Base-by-base conservation (phyloP, 2,888 invertebrate genomes). In the Tipula unca region DNA sequence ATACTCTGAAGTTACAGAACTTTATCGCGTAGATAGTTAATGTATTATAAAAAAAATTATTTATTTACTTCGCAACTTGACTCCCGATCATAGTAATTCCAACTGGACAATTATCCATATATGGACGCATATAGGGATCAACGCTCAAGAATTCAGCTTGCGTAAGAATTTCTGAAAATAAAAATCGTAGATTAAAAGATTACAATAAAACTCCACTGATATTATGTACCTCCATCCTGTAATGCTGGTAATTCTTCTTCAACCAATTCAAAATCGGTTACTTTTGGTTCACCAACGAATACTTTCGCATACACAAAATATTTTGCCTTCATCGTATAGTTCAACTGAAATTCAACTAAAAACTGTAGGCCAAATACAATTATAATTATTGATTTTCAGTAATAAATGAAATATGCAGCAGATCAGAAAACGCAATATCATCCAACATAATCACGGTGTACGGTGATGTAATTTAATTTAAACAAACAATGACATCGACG, bases 111-210 rank as follows among this genome's bases (percentile, higher is more conserved):
- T 90, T 90, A 85, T 91, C 91, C 89, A 92, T 91, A 87, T 93
- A 93, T 0, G 92, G 91, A 87, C 94, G 91, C 94, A 94, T 94
- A 86, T 94, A 95, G 0, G 95, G 95, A 89, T 95, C 95, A 29
- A 95, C 94, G 87, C 94, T 94, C 1, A 95, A 89, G 88, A 92
- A 95, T 88, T 94, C 92, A 1, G 95, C 95, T 91, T 95, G 92
- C 0, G 93, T 91, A 85, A 95, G 90, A 87, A 94, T 93, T 91
- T 94, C 94, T 94, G 89, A 86, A 84, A 82, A 32, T 82, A 10
- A 32, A 39, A 39, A 39, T 10, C 10, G 13, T 10, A 39, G 0
- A 8, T 39, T 39, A 39, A 39, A 39, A 39, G 10, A 39, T 10
- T 39, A 39, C 10, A 6, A 1, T 6, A 39, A 39, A 39, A 39